phyloP scores from a whole-genome alignment of 2,888 invertebrate species.

The Leptothorax acervorum region DNA sequence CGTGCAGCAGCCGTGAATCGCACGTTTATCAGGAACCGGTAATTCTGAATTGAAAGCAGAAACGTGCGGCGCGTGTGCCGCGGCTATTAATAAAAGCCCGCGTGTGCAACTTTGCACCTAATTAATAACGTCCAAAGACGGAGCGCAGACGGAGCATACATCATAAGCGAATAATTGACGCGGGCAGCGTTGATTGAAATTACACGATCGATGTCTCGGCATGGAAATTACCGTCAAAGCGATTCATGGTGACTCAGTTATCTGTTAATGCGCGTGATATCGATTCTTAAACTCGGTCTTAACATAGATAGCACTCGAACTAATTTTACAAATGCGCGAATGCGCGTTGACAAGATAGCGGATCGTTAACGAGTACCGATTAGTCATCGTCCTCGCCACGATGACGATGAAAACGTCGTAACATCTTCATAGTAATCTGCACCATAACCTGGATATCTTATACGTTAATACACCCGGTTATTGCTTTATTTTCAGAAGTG shows the following conservation, averaged over 20 bases:
- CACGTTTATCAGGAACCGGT: conserved; percentile 65
- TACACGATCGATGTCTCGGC: conserved; percentile 10
- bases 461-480: neutral
- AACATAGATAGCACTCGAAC: conserved; percentile 7
- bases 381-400: conserved; percentile 29
- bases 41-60: conserved; percentile 69
- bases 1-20: conserved; percentile 45
- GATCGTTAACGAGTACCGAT: conserved; percentile 21
- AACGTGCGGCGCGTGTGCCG: conserved; percentile 58
- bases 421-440: conserved; percentile 30
- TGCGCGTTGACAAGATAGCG: conserved; percentile 38
- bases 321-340: conserved; percentile 35
- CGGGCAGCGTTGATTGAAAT: conserved; percentile 25
- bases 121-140: conserved; percentile 69
- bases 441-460: neutral
- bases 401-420: conserved; percentile 20
- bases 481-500: neutral
- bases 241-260: conserved; percentile 25
- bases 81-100: conserved; percentile 71
- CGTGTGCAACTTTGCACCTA: conserved; percentile 65
- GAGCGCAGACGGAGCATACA: neutral
- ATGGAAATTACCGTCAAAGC: conserved; percentile 39
- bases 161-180: conserved; percentile 23
- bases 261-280: conserved; percentile 31
- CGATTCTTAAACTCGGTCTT: conserved; percentile 16